Base-by-base conservation (phyloP, 53 echinoderm and acorn worm genomes). In the Henricia sp. region DNA sequence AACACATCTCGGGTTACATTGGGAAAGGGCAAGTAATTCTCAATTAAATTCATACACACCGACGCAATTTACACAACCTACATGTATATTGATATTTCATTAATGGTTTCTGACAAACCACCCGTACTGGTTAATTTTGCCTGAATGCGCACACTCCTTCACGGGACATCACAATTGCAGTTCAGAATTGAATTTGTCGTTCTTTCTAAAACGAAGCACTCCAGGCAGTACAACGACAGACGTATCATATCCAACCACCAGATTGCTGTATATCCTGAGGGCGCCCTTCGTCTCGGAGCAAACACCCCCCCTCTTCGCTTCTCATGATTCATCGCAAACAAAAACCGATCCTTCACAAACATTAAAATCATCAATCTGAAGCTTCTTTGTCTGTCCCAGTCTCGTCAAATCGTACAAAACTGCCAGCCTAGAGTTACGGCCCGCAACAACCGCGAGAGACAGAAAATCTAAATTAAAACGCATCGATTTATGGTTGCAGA, bases 391-490 rank as follows among this genome's bases (percentile, higher is more conserved):
- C 28, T 21, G 38, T 38, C 57, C 52, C 36, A 30, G 32, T 35
- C 73, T 29, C 29, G 80, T 80, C 80, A 80, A 80, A 62, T n/a
- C 30, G 77, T 77, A 77, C 63, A 43, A 78, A 62, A 60, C 63
- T 63, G 30, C 46, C 63, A 57, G 80, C 80, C 80, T 48, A 33
- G 77, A 62, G 77, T 77, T 39, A 77, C 28, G 62, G 64, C 62
- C 80, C 25, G 37, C 10, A 50, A 72, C 16, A 72, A 33, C 44
- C 27, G 32, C 48, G 46, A 27, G 11, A 19, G 48, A 12, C 37
- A 77, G 30, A 77, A 80, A 64, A 62, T 80, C 80, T 80, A 80
- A 80, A 80, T 80, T 80, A 80, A 80, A 80, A 80, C 23, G 64
- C 80, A 80, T 80, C 80, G 80, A 80, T 80, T 80, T 80, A 80